Percentiles rank a stretch among this genome's conserved stretches.
These are phyloP conservation scores for Callocephalon fimbriatum DNA, from an alignment of 2,113 vertebrate species.

Conservation along the genomic window DNA sequence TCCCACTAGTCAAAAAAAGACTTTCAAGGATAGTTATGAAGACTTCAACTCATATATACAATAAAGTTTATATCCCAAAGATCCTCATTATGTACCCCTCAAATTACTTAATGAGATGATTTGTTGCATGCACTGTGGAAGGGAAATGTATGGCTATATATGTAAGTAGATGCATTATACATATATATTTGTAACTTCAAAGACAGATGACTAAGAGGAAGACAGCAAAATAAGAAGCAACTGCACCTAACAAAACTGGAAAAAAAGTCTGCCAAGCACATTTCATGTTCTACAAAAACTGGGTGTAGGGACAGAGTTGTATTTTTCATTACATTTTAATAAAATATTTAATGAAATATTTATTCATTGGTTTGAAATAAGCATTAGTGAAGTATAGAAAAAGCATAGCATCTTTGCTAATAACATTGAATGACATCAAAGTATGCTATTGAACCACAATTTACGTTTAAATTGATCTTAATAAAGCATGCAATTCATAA, in stretches of 20 bases:
- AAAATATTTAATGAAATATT: not conserved
- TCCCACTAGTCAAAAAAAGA: slow-evolving; percentile 39
- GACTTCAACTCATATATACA: not conserved
- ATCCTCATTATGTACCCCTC: slow-evolving; percentile 1
- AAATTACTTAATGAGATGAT: slow-evolving; percentile 27
- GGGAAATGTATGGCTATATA: not conserved
- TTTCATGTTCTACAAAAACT: not conserved
- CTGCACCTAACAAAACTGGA: not conserved
- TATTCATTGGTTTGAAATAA: slow-evolving; percentile 6
- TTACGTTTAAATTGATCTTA: slow-evolving; percentile 30
- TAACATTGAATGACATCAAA: not conserved
- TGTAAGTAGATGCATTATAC: not conserved
- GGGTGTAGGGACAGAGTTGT: not conserved
- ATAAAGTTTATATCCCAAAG: slow-evolving; percentile 2
- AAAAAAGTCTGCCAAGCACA: not conserved
- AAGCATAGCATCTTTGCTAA: not conserved
- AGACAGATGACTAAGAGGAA: not conserved
- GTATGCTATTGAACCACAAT: not conserved
- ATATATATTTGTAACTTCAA: not conserved
- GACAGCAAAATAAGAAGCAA: not conserved
- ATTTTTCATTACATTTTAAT: not conserved
- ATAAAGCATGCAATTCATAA: slow-evolving; percentile 35
- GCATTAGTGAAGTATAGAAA: not conserved
- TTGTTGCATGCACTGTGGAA: not conserved
- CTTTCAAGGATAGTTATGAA: slow-evolving; percentile 27